Evolutionary conservation across 2,888 invertebrate species (phyloP).

Genomic region (Drosophila siamana): DNA sequence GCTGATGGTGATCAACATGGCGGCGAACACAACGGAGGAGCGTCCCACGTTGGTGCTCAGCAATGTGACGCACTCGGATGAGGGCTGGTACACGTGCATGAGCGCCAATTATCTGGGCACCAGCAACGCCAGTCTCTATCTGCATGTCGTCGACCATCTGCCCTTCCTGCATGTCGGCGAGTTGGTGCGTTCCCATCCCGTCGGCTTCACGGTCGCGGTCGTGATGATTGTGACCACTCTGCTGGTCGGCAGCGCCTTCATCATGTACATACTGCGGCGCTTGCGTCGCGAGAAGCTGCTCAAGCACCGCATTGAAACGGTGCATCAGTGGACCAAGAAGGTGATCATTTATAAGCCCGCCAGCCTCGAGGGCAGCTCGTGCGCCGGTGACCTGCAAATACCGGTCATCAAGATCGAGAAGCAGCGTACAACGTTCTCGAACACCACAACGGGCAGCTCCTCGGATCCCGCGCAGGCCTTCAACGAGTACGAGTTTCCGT

Average conservation of each 20-base stretch:
- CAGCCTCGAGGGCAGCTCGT: slow-evolving; percentile 83
- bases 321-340: slow-evolving; percentile 96
- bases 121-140: slow-evolving; percentile 92
- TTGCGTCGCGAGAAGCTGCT: slow-evolving; percentile 92
- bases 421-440: slow-evolving; percentile 90
- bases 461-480: slow-evolving; percentile 88
- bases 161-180: slow-evolving; percentile 65
- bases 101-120: slow-evolving; percentile 95
- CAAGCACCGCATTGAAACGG: slow-evolving; percentile 92
- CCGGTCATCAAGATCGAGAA: slow-evolving; percentile 97
- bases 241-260: slow-evolving; percentile 83
- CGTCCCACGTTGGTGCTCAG: slow-evolving; percentile 90
- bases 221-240: slow-evolving; percentile 87
- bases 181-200: slow-evolving; percentile 86
- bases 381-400: slow-evolving; percentile 86
- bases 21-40: slow-evolving; percentile 55
- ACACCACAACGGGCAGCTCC: slow-evolving; percentile 86
- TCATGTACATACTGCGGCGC: slow-evolving; percentile 89
- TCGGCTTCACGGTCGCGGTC: slow-evolving; percentile 88
- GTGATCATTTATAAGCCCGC: slow-evolving; percentile 93
- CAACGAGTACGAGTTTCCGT: slow-evolving; percentile 97
- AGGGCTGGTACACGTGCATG: slow-evolving; percentile 98
- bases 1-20: background rate
- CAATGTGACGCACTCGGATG: slow-evolving; percentile 95
- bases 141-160: slow-evolving; percentile 89